Evolutionary conservation across 1,140 invertebrate species (phyloP).

Genomic region (Cyclina sinensis): DNA sequence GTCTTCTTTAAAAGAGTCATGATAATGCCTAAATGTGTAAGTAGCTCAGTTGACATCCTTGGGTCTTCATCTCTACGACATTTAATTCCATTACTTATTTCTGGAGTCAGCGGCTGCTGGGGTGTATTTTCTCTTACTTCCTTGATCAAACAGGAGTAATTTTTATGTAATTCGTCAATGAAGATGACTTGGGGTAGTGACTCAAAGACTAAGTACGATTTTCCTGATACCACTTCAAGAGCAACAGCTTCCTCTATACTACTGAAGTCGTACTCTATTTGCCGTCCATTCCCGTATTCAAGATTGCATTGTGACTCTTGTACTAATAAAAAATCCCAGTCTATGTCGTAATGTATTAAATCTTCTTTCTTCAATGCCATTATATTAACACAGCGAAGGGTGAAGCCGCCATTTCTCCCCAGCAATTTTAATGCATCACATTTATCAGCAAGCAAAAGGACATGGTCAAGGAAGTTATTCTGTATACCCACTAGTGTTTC

Average conservation of each 20-base stretch:
- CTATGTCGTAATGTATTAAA: neutral
- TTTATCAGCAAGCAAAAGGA: neutral
- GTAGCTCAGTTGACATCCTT: conserved; percentile 24
- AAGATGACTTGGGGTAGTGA: conserved; percentile 36
- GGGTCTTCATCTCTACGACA: conserved; percentile 12
- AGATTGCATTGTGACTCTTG: conserved; percentile 35
- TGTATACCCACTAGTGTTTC: conserved; percentile 8
- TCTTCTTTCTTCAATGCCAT: conserved; percentile 28
- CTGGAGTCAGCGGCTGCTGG: neutral
- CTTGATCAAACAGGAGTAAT: neutral
- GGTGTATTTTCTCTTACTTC: neutral
- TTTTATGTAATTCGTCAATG: conserved; percentile 53
- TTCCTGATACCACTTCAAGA: conserved; percentile 14
- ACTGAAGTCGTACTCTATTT: conserved; percentile 25
- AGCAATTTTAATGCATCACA: conserved; percentile 3
- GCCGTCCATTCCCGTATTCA: neutral
- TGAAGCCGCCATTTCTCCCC: neutral
- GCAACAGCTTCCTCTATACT: conserved; percentile 30
- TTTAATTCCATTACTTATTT: conserved; percentile 13
- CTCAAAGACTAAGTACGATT: neutral
- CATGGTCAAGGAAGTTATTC: conserved; percentile 20
- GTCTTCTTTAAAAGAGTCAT: conserved; percentile 42
- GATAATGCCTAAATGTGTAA: conserved; percentile 37
- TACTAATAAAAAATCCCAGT: neutral
- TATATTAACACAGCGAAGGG: neutral